Conservation (phyloP, 2,797 vertebrate genomes). For the Streptopelia turtur region DNA sequence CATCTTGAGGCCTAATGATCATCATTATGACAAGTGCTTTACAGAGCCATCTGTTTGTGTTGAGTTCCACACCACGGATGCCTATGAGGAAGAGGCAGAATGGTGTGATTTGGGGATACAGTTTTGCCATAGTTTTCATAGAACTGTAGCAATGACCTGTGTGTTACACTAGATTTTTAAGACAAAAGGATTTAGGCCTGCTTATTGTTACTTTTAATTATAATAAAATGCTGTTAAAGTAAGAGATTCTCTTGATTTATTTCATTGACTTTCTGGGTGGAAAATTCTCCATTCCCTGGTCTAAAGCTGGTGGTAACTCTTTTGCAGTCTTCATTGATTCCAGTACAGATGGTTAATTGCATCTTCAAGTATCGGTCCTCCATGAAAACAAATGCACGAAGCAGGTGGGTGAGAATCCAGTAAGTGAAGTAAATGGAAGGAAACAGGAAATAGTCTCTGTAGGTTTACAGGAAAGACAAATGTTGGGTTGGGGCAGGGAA, state of each 20-base stretch:
- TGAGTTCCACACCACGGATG: background rate
- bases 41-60: background rate
- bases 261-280: background rate
- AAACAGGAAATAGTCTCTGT: background rate
- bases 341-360: background rate
- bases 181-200: constrained; percentile 46
- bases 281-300: background rate
- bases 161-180: constrained; percentile 51
- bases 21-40: background rate
- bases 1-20: background rate
- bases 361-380: background rate
- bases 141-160: constrained; percentile 20
- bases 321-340: background rate
- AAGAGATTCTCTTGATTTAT: background rate
- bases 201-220: constrained; percentile 51
- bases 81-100: background rate
- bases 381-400: background rate
- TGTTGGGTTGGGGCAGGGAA: background rate
- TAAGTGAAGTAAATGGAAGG: background rate
- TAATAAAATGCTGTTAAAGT: constrained; percentile 65
- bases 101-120: constrained; percentile 26
- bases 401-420: background rate
- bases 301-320: background rate
- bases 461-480: background rate
- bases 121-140: constrained; percentile 28